These are phyloP conservation scores for Dendropsophus ebraccatus DNA, from an alignment of 2,113 vertebrate species.

Conservation along the genomic window DNA sequence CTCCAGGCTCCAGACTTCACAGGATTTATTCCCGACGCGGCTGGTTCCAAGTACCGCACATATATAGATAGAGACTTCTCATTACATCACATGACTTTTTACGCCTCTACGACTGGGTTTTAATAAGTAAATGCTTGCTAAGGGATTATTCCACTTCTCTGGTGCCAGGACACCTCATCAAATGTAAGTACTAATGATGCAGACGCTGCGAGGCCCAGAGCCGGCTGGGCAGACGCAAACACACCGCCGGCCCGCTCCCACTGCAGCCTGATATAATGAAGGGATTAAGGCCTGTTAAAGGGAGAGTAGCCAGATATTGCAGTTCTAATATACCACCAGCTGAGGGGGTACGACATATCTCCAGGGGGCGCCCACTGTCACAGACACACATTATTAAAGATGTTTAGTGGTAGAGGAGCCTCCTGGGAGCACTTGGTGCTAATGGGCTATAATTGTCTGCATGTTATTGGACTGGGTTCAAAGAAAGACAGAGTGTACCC, in stretches of 20 bases:
- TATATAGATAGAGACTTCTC: background rate
- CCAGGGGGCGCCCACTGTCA: background rate
- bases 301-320: background rate
- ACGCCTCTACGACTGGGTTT: conserved; percentile 6
- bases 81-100: conserved; percentile 25
- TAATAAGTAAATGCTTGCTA: conserved; percentile 39
- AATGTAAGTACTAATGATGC: conserved; percentile 39
- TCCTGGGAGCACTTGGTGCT: background rate
- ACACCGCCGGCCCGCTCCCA: background rate
- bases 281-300: background rate
- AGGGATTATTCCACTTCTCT: conserved; percentile 34
- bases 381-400: background rate
- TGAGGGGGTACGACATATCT: no score
- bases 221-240: background rate
- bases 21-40: background rate
- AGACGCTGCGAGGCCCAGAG: background rate
- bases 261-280: background rate
- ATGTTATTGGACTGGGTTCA: no score
- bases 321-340: background rate
- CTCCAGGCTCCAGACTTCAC: conserved; percentile 3
- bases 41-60: background rate
- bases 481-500: no score
- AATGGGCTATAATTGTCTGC: background rate
- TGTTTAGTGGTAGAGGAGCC: background rate
- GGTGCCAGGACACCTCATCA: conserved; percentile 40